Evolutionary conservation across 2,113 vertebrate species (phyloP).

Genomic region (human): DNA sequence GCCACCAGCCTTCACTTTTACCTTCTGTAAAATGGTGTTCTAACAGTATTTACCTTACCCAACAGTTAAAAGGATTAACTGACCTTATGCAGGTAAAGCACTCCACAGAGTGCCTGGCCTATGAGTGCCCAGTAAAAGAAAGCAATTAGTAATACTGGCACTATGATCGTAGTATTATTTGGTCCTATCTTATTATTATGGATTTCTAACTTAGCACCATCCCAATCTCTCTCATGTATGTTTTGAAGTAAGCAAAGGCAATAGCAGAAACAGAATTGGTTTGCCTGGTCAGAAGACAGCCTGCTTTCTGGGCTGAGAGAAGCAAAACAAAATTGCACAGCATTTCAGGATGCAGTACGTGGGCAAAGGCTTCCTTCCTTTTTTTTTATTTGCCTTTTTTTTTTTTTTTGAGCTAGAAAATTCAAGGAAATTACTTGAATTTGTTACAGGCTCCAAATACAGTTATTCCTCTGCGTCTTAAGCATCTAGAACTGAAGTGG

Average conservation of each 20-base stretch:
- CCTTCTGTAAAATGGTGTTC: neutral
- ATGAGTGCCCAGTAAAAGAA: neutral
- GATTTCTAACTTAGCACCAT: neutral
- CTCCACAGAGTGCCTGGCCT: neutral
- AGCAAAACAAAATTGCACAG: neutral
- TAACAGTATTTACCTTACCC: neutral
- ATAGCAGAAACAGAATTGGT: neutral
- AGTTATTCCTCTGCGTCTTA: neutral
- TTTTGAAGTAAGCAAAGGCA: neutral
- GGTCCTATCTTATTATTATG: neutral
- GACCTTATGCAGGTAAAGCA: neutral
- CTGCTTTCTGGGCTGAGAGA: neutral
- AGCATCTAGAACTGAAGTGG: neutral
- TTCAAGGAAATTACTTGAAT: neutral
- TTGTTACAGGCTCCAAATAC: neutral
- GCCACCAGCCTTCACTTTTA: neutral
- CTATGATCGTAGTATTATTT: neutral
- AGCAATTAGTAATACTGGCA: neutral
- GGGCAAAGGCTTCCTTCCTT: neutral
- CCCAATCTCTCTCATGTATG: neutral
- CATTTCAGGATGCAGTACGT: neutral
- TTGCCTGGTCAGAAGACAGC: neutral
- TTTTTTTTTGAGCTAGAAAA: neutral
- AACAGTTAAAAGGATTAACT: neutral
- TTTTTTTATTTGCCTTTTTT: too few species aligned